Base-by-base conservation (phyloP, 2,797 vertebrate genomes). In the Gymnocypris eckloni region DNA sequence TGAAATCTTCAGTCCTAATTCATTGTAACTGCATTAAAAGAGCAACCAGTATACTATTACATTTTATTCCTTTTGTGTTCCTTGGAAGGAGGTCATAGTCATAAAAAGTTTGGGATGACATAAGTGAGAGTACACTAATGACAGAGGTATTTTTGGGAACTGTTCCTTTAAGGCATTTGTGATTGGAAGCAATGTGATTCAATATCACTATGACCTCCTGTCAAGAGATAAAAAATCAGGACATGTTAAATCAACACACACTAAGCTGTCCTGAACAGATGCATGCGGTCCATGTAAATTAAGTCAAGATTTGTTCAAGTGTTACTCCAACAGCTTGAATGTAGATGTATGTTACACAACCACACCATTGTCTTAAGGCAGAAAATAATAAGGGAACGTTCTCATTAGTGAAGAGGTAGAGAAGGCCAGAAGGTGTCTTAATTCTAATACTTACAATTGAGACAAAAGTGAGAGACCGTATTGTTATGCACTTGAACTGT, bases 251-350 rank as follows among this genome's bases (percentile, higher is more conserved):
- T 83, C 81, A 86, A 69, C 59, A 78, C 79, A 87, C 69, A 82
- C 15, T 25, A 69, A 45, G 10, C 61, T 70, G 84, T 85, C 82
- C 69, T 70, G 82, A 45, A 45, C 75, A 90, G 90, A 90, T 91
- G 91, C 88, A 71, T 89, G 86, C 77, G 86, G 84, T 89, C 86
- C 50, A 76, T 86, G 84, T 82, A 90, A 89, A 90, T 83, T 79
- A 83, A 88, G 87, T 85, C 73, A 76, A 45, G 8, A 88, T 85
- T 87, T 86, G 80, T 59, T 81, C 61, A 66, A 83, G 80, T 90
- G 89, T 90, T 87, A 81, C 89, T 90, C 86, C 79, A 56, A 73
- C 75, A 82, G 56, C 18, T 64, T 59, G 25, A 76, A 59, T 67
- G 25, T 64, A 85, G 48, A 56, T 25, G 71, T 59, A 22, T 71